These are phyloP conservation scores for Periparus ater DNA, from an alignment of 2,797 vertebrate genomes.

Conservation along the genomic window DNA sequence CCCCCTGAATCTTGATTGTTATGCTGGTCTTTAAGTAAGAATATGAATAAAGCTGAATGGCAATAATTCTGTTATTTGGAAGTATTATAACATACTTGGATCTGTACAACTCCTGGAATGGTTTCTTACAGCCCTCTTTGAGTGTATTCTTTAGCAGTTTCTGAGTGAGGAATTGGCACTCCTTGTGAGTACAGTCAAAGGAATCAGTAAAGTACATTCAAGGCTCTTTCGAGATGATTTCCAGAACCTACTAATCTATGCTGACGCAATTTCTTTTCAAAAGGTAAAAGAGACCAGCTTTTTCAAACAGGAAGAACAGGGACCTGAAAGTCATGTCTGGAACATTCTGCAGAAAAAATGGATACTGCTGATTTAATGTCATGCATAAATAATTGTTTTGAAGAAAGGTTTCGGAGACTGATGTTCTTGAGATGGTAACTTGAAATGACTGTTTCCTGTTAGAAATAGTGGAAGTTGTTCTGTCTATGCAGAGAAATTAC, in stretches of 20 bases:
- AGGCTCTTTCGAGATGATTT: not conserved
- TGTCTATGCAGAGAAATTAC: not conserved
- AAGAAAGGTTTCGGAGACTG: not conserved
- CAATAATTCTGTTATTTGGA: conserved; percentile 25
- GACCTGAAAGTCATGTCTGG: not conserved
- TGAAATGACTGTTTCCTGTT: conserved; percentile 23
- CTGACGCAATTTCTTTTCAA: conserved; percentile 13
- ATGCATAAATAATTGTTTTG: conserved; percentile 35
- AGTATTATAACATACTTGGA: conserved; percentile 17
- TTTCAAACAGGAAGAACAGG: conserved; percentile 20
- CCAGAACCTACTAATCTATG: conserved; percentile 21
- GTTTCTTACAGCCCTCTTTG: not conserved
- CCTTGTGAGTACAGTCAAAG: not conserved
- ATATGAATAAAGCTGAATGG: not conserved
- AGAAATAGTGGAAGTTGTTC: not conserved
- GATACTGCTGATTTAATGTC: not conserved
- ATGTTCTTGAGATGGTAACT: conserved; percentile 14
- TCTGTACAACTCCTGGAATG: not conserved
- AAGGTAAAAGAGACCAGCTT: not conserved
- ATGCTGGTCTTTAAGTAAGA: conserved; percentile 8
- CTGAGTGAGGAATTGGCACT: not conserved
- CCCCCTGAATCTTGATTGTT: not conserved
- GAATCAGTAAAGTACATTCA: not conserved
- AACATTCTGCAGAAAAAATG: conserved; percentile 41
- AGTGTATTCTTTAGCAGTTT: not conserved